phyloP scores from a whole-genome alignment of 2,797 vertebrate species.

The Propithecus deckenii region DNA sequence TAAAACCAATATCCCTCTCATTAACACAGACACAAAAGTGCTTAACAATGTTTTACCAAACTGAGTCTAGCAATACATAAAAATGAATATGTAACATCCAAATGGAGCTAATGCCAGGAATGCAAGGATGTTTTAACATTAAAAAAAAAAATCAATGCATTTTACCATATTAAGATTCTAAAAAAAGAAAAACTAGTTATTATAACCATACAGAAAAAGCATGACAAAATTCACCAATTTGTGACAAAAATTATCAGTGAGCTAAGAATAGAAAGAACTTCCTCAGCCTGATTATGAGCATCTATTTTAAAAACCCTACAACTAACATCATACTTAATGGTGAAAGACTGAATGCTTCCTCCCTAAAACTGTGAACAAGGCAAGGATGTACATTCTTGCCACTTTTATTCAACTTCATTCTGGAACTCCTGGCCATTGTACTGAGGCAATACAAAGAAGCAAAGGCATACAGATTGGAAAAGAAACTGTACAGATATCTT shows the following conservation, averaged over 20 bases:
- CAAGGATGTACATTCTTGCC: neutral
- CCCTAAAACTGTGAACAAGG: neutral
- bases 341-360: neutral
- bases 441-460: neutral
- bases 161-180: neutral
- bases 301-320: neutral
- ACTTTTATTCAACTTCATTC: neutral
- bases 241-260: neutral
- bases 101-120: conserved; percentile 5
- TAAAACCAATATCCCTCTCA: neutral
- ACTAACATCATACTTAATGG: neutral
- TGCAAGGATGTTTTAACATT: neutral
- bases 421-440: neutral
- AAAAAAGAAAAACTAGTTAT: neutral
- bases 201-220: neutral
- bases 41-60: neutral
- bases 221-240: neutral
- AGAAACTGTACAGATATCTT: neutral
- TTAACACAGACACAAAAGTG: neutral
- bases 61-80: neutral
- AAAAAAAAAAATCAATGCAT: neutral
- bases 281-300: neutral
- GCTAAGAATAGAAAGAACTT: neutral
- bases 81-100: neutral
- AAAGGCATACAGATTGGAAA: neutral